Evolutionary conservation across 2,888 invertebrate genomes (phyloP).

Genomic region (Drosophila kokeensis): DNA sequence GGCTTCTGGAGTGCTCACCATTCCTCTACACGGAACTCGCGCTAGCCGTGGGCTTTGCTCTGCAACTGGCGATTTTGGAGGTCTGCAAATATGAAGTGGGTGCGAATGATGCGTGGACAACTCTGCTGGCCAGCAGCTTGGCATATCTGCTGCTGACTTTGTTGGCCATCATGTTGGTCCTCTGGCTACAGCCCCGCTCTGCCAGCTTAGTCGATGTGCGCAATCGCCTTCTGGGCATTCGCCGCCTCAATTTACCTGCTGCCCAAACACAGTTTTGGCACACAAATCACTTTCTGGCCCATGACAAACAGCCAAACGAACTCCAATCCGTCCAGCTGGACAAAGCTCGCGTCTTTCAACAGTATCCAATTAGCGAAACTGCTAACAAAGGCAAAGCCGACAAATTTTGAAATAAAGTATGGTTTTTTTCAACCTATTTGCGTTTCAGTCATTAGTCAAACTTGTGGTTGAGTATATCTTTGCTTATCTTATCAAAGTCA

Average conservation of each 20-base stretch:
- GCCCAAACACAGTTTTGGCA: constrained; percentile 77
- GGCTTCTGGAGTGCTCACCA: constrained; percentile 77
- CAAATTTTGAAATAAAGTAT: constrained; percentile 50
- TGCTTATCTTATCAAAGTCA: constrained; percentile 7
- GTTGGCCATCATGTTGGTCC: constrained; percentile 58
- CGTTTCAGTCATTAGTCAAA: constrained; percentile 2
- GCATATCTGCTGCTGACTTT: constrained; percentile 56
- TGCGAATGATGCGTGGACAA: constrained; percentile 55
- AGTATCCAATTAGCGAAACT: constrained; percentile 66
- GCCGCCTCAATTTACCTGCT: constrained; percentile 51
- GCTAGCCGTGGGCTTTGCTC: constrained; percentile 55
- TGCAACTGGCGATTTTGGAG: constrained; percentile 71
- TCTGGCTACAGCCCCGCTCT: constrained; percentile 70
- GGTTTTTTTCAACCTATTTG: background rate
- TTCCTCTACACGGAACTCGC: constrained; percentile 76
- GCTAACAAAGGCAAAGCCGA: constrained; percentile 40
- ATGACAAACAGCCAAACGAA: constrained; percentile 70
- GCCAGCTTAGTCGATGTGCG: constrained; percentile 77
- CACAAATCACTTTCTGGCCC: constrained; percentile 76
- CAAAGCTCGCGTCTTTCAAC: constrained; percentile 73
- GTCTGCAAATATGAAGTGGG: constrained; percentile 66
- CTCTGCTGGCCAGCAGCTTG: constrained; percentile 62
- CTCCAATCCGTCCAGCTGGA: constrained; percentile 66
- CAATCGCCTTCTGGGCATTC: constrained; percentile 77
- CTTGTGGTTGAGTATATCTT: background rate